A percentile compares a stretch with the other conserved stretches of the same genome.
These are phyloP conservation scores for Andrena fulva DNA, from an alignment of 2,888 invertebrate genomes.

Conservation along the genomic window DNA sequence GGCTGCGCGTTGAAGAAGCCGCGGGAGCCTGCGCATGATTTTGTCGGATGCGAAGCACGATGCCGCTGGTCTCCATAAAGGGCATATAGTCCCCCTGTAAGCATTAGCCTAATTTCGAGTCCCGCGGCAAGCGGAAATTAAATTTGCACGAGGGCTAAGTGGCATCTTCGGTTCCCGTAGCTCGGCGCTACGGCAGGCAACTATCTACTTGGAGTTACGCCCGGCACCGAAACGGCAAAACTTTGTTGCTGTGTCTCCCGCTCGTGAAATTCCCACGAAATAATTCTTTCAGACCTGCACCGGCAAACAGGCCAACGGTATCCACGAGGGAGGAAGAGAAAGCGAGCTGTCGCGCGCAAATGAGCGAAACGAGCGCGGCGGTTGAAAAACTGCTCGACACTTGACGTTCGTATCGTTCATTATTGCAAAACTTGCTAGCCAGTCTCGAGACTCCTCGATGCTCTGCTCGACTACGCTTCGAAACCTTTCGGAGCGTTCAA, in stretches of 20 bases:
- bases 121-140: slow-evolving; percentile 65
- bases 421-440: slow-evolving; percentile 25
- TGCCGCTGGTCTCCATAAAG: slow-evolving; percentile 18
- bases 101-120: slow-evolving; percentile 68
- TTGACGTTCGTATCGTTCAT: slow-evolving; percentile 10
- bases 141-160: slow-evolving; percentile 75
- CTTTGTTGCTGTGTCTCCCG: slow-evolving; percentile 52
- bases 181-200: slow-evolving; percentile 33
- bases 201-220: slow-evolving; percentile 56
- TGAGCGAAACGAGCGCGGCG: slow-evolving; percentile 10
- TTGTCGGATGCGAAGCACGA: slow-evolving; percentile 34
- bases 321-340: background rate
- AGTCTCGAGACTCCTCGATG: slow-evolving; percentile 3
- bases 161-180: slow-evolving; percentile 70
- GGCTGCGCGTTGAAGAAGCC: background rate
- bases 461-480: background rate
- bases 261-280: slow-evolving; percentile 59
- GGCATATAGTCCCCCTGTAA: slow-evolving; percentile 17
- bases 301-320: slow-evolving; percentile 12
- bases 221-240: slow-evolving; percentile 57
- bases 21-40: slow-evolving; percentile 27
- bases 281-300: slow-evolving; percentile 58
- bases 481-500: background rate
- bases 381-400: background rate
- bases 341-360: slow-evolving; percentile 5